Evolutionary conservation across 2,888 invertebrate species (phyloP), one percentile per base, ranked within the genome.

Genomic region (Cryptophagus acutangulus): DNA sequence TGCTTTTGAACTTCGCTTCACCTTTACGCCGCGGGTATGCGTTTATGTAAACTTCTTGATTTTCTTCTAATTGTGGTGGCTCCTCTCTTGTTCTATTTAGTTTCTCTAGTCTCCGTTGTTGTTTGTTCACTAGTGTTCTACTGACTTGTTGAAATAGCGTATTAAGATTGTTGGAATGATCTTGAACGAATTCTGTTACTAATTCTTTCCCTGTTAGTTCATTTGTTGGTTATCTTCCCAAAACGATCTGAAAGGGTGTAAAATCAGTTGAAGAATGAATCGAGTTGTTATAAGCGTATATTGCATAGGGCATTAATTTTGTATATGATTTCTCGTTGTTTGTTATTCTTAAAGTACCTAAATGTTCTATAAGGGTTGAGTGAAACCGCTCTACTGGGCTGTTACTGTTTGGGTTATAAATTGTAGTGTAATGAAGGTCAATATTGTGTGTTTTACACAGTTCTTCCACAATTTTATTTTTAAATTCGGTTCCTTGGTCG

Each of bases 351-450:
- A 31, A n/a, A 5, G 16, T 31, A 3, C 15, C 16, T 15, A 31
- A 15, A 31, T 31, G 31, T 15, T 31, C 31, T 9, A 31, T 31
- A 2, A 31, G n/a, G 4, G 31, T 31, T n/a, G 31, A 31, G n/a
- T 31, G 31, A 16, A 31, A 16, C 8, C 31, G 14, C 16, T 31
- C 31, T 3, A 31, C 14, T 31, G 16, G 31, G 31, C 15, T 15
- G 16, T 31, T 31, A 9, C 14, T 15, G 4, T 31, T 16, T 2
- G 14, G 31, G 16, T 31, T 13, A 16, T 15, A 31, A 31, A 16
- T 4, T 5, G 31, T 31, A 5, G 31, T 31, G n/a, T 31, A 31
- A 16, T 31, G 31, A 10, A 16, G n/a, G 13, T 31, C n/a, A 10
- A 31, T 31, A 5, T 31, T 31, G 15, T 31, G 31, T 3, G 31